Base-by-base conservation (phyloP, 2,888 invertebrate species). In the Chymomyza fuscimana region DNA sequence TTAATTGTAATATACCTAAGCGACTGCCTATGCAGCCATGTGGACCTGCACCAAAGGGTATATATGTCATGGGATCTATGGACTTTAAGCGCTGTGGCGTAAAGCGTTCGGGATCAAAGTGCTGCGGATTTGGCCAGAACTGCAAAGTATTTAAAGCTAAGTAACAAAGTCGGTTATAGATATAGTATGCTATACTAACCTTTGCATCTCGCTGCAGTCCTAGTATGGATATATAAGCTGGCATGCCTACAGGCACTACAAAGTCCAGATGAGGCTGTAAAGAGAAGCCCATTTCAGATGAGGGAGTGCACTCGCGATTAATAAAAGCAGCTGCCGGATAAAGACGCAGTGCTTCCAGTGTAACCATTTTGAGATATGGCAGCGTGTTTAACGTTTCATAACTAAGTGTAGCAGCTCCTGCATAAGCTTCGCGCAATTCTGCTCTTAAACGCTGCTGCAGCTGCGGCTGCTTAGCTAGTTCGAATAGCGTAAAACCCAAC, bases 341-440 rank as follows among this genome's bases (percentile, higher is more conserved):
- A 7, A 91, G 73, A 56, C 92, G 87, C 58, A 92, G 72, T 6
- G 85, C 86, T 79, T 92, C 92, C 68, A 80, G 72, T 3, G 90
- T 84, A 12, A 92, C 92, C 90, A 90, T 91, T 70, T 92, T 90
- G 4, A 93, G 82, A 78, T 92, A 92, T 0, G 81, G 80, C 89
- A 93, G 87, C 4, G 89, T 78, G 9, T 78, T 76, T 3, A 93
- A 68, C 2, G 84, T 74, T 15, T 92, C 91, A 74, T 92, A 92
- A 4, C 87, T 88, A 0, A 93, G 76, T 50, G 15, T 29, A 9
- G 61, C 5, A 0, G 46, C n/a, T 0, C 4, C 36, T 0, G 29
- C 67, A 63, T 91, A 79, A 2, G 87, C 86, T 0, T 79, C 64
- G 3, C 82, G 78, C 5, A 93, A 89, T 79, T 93, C 93, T 15